Evolutionary conservation across 2,113 vertebrate species (phyloP).

Genomic region (Clinocottus analis): DNA sequence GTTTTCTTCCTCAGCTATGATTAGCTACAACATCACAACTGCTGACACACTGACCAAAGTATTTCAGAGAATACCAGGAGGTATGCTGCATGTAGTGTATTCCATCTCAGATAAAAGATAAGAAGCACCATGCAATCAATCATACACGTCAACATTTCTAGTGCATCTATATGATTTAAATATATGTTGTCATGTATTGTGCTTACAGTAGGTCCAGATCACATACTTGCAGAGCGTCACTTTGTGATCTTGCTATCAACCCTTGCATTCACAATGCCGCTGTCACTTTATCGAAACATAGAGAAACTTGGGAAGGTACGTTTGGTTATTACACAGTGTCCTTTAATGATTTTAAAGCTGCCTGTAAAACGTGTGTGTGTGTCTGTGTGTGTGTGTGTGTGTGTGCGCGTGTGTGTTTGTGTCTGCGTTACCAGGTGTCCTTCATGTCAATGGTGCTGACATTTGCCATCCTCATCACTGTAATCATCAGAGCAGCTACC

Average conservation of each 20-base stretch:
- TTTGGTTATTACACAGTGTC: not conserved
- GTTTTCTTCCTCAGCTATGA: constrained; percentile 88
- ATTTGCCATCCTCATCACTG: constrained; percentile 85
- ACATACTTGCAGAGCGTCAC: constrained; percentile 86
- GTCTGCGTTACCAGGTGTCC: constrained; percentile 86
- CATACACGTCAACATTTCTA: not conserved
- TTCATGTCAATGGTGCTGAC: constrained; percentile 91
- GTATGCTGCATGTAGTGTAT: constrained; percentile 67
- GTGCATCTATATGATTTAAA: not conserved
- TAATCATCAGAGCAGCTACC: constrained; percentile 87
- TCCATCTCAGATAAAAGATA: not conserved
- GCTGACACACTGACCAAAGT: constrained; percentile 96
- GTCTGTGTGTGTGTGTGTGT: constrained; percentile 57
- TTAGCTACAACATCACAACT: constrained; percentile 97
- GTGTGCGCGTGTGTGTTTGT: not conserved
- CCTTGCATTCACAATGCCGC: constrained; percentile 87
- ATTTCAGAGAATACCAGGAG: constrained; percentile 93
- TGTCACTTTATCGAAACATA: constrained; percentile 91
- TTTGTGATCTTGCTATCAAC: constrained; percentile 91
- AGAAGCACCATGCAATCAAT: not conserved
- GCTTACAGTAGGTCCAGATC: constrained; percentile 87
- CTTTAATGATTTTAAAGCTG: not conserved
- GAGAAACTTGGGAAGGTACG: constrained; percentile 93
- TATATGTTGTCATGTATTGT: constrained; percentile 10
- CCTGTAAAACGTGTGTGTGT: constrained; percentile 44